These are phyloP conservation scores for Penaeus indicus DNA, from an alignment of 1,140 invertebrate genomes.

Conservation along the genomic window DNA sequence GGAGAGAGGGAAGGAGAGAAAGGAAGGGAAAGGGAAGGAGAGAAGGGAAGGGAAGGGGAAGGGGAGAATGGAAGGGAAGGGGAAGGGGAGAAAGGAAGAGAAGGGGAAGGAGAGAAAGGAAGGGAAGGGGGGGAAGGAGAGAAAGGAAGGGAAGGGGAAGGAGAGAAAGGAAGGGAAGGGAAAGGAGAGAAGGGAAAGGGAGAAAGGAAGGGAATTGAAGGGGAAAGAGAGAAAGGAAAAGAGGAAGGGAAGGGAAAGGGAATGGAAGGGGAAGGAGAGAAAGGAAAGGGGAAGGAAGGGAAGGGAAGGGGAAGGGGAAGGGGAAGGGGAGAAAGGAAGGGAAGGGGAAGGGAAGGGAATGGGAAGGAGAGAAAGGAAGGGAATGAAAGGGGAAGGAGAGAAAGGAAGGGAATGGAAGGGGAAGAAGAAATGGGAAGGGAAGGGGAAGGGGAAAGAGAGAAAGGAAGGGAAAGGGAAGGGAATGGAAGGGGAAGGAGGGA, in stretches of 20 bases:
- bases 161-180: not conserved
- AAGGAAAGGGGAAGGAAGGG: too few species aligned
- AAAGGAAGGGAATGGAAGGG: too few species aligned
- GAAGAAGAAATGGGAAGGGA: not conserved
- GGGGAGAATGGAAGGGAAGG: not conserved
- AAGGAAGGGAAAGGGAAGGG: too few species aligned
- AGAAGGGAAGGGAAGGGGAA: not conserved
- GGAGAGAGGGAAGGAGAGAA: too few species aligned
- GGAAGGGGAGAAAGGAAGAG: not conserved
- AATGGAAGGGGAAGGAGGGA: not conserved
- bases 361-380: not conserved
- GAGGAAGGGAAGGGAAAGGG: not conserved
- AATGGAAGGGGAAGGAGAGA: not conserved
- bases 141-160: not conserved
- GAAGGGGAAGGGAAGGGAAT: not conserved
- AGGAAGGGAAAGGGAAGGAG: not conserved
- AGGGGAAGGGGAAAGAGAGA: not conserved
- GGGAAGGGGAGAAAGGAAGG: not conserved
- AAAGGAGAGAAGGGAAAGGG: not conserved
- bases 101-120: too few species aligned
- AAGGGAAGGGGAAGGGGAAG: too few species aligned
- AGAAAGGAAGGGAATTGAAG: too few species aligned
- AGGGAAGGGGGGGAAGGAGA: too few species aligned
- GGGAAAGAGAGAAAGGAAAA: not conserved
- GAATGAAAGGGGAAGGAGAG: too few species aligned